Conservation (phyloP, 2,888 invertebrate species). For the Limnephilus auricula region DNA sequence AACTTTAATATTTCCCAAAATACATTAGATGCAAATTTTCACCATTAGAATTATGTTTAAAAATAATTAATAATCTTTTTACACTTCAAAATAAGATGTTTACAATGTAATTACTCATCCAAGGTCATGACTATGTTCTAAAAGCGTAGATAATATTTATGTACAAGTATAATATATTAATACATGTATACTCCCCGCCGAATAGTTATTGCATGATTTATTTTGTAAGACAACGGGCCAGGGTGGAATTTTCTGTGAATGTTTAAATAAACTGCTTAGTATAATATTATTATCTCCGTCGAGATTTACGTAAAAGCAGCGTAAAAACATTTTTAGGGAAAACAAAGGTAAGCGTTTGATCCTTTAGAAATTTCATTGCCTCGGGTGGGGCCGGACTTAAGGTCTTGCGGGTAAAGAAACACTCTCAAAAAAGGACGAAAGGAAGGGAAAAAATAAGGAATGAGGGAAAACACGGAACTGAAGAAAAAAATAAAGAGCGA, state of each 20-base stretch:
- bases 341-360: constrained; percentile 56
- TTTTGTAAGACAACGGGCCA: not conserved
- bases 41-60: not conserved
- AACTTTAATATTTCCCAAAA: too few relatives aligned
- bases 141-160: not conserved
- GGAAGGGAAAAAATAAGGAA: not conserved
- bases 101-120: not conserved
- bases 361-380: constrained; percentile 48
- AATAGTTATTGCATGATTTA: not conserved
- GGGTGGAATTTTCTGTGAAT: not conserved
- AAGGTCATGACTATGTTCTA: not conserved
- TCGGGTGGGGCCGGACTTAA: constrained; percentile 34
- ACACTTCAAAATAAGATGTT: not conserved
- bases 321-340: constrained; percentile 40
- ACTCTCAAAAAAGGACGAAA: not conserved
- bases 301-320: constrained; percentile 22
- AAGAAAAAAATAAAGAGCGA: not conserved
- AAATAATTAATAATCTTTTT: not conserved
- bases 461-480: not conserved
- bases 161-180: not conserved
- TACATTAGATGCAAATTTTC: not conserved
- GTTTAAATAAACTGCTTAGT: constrained; percentile 19
- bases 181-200: not conserved
- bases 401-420: constrained; percentile 47
- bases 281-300: constrained; percentile 17